Evolutionary conservation across 2,797 vertebrate species (phyloP).

Genomic region (Enteromius fasciolatus): DNA sequence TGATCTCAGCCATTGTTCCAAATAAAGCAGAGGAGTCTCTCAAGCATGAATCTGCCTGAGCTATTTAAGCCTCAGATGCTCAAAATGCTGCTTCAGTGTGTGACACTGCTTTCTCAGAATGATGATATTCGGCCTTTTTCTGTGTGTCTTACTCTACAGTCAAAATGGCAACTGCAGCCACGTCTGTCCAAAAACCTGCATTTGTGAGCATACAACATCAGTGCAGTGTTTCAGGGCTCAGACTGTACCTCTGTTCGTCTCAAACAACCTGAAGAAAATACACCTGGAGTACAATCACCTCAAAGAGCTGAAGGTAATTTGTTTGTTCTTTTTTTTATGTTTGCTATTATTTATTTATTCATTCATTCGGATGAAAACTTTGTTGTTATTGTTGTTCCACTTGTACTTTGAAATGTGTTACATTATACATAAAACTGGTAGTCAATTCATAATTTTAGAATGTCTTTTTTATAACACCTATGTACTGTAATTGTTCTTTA

Average conservation of each 20-base stretch:
- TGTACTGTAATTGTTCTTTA: not conserved
- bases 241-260: conserved; percentile 62
- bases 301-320: not conserved
- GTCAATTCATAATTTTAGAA: not conserved
- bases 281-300: conserved; percentile 60
- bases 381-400: not conserved
- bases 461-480: not conserved
- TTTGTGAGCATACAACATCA: conserved; percentile 65
- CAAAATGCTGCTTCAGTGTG: conserved; percentile 34
- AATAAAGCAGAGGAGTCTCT: conserved; percentile 52
- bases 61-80: conserved; percentile 56
- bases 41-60: conserved; percentile 15
- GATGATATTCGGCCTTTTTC: conserved; percentile 61
- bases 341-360: not conserved
- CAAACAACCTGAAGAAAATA: conserved; percentile 65
- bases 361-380: not conserved
- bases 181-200: conserved; percentile 78
- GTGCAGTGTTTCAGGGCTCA: conserved; percentile 55
- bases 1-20: conserved; percentile 66
- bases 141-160: conserved; percentile 57
- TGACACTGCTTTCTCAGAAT: conserved; percentile 57
- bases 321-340: not conserved
- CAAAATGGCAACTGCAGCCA: conserved; percentile 20
- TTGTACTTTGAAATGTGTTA: not conserved
- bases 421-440: not conserved